Evolutionary conservation across 2,888 invertebrate species (phyloP).

Genomic region (Archips xylosteana): DNA sequence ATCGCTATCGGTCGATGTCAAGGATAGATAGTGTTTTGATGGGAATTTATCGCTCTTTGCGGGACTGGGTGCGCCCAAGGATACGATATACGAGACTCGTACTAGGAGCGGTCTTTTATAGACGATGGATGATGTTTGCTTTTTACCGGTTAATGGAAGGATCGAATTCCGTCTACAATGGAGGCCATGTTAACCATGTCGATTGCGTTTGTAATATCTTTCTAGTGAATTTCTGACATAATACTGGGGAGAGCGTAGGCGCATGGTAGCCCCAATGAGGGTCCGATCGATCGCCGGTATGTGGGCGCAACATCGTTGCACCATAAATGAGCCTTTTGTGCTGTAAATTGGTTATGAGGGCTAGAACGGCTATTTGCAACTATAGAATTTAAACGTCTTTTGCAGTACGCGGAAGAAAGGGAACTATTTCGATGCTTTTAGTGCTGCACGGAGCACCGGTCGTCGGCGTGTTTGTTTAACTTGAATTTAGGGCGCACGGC

Average conservation of each 20-base stretch:
- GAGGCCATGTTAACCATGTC: conserved; percentile 22
- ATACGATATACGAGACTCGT: conserved; percentile 67
- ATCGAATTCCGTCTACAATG: conserved; percentile 59
- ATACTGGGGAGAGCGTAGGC: conserved; percentile 64
- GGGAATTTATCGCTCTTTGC: conserved; percentile 75
- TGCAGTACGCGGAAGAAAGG: conserved; percentile 48
- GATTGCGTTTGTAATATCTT: conserved; percentile 36
- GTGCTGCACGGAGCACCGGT: conserved; percentile 32
- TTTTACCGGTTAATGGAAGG: conserved; percentile 72
- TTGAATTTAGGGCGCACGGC: conserved; percentile 58
- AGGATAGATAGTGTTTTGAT: conserved; percentile 77
- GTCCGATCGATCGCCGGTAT: conserved; percentile 75
- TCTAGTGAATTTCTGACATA: conserved; percentile 40
- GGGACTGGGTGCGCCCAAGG: conserved; percentile 70
- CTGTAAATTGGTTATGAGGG: conserved; percentile 77
- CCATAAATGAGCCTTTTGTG: conserved; percentile 80
- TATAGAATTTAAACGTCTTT: conserved; percentile 62
- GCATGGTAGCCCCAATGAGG: conserved; percentile 72
- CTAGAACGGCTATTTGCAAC: conserved; percentile 76
- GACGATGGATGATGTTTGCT: conserved; percentile 64
- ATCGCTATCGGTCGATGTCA: conserved; percentile 73
- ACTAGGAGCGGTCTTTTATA: conserved; percentile 73
- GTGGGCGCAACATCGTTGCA: conserved; percentile 73
- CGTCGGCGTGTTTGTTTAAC: conserved; percentile 59
- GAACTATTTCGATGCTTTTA: conserved; percentile 44